phyloP scores from a whole-genome alignment of 2,888 invertebrate genomes.

The Drosophila vallismaia region DNA sequence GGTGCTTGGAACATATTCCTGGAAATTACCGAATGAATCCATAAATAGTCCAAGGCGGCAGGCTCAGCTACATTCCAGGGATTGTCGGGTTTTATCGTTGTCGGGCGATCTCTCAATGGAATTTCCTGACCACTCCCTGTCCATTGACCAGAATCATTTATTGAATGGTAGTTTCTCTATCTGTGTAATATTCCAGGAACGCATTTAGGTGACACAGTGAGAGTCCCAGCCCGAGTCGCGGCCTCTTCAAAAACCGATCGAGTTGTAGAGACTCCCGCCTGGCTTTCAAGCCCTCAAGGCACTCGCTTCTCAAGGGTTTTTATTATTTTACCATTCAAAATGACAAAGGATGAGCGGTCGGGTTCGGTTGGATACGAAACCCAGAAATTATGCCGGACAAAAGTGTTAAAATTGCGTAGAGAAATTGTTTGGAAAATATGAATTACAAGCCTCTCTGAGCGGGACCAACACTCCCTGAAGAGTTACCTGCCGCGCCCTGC shows the following conservation, averaged over 20 bases:
- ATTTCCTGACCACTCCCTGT: conserved; percentile 40
- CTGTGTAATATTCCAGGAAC: conserved; percentile 42
- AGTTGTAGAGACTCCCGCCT: conserved; percentile 35
- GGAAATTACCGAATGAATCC: conserved; percentile 12
- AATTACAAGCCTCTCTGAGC: conserved; percentile 63
- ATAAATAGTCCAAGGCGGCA: conserved; percentile 19
- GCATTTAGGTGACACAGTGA: conserved; percentile 45
- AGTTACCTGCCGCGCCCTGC: conserved; percentile 48
- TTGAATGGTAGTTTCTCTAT: conserved; percentile 40
- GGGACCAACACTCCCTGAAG: conserved; percentile 29
- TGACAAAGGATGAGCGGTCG: conserved; percentile 50
- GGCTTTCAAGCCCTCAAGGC: conserved; percentile 31
- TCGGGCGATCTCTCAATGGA: conserved; percentile 47
- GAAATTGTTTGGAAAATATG: conserved; percentile 77
- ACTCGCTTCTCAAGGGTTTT: conserved; percentile 19
- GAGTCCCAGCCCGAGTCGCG: conserved; percentile 34
- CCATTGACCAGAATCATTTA: conserved; percentile 44
- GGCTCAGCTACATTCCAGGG: conserved; percentile 28
- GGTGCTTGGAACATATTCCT: conserved; percentile 1
- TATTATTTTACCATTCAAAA: conserved; percentile 30
- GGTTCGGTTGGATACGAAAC: conserved; percentile 38
- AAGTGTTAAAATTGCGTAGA: conserved; percentile 74
- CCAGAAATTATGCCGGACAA: conserved; percentile 67
- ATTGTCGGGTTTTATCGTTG: conserved; percentile 23
- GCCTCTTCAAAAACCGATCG: conserved; percentile 52